Evolutionary conservation across 2,113 vertebrate genomes (phyloP), one percentile per base, ranked within the genome.

Genomic region (Psephotus haematonotus): DNA sequence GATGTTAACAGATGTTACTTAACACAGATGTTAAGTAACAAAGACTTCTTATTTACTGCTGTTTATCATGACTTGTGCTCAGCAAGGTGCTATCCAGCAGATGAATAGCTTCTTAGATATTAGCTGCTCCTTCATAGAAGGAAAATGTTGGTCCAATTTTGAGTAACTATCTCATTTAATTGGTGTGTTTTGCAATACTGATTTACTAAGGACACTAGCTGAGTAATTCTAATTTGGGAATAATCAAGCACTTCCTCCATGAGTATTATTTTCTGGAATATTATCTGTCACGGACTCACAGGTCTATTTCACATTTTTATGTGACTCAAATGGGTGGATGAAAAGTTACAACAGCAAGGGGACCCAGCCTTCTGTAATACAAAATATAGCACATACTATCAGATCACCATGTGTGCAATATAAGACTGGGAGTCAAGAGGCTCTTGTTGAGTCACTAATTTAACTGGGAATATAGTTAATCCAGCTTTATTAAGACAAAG

Each of bases 191-290:
- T 72, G 71, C 63, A 94, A 77, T 14, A 79, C 10, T 3, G 1
- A 69, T 79, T 53, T 91, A 46, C 63, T 69, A 55, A 90, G 88
- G 67, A 64, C 70, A 74, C 49, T 59, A 47, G 67, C 44, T 88
- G 90, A 93, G 37, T 88, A 94, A 95, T 60, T 82, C 59, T 83
- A 67, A 86, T 83, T 81, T 80, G 46, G 68, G 71, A 92, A 95
- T 70, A 83, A 83, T 70, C 37, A 83, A 82, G 68, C 63, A 67
- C 85, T 81, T 83, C 67, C 67, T 23, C 37, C 1, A 0, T 44
- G 55, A 90, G n/a, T 64, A 65, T 88, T 90, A 76, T 70, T 90
- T 62, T 55, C 49, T 64, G 1, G 2, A 70, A 23, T 74, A 86
- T 81, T 76, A 90, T 55, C 64, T 67, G 27, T 43, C 76, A 46